A percentile compares a stretch with the other conserved stretches of the same genome.
phyloP scores from a whole-genome alignment of 2,888 invertebrate genomes.

The Stenurella melanura region DNA sequence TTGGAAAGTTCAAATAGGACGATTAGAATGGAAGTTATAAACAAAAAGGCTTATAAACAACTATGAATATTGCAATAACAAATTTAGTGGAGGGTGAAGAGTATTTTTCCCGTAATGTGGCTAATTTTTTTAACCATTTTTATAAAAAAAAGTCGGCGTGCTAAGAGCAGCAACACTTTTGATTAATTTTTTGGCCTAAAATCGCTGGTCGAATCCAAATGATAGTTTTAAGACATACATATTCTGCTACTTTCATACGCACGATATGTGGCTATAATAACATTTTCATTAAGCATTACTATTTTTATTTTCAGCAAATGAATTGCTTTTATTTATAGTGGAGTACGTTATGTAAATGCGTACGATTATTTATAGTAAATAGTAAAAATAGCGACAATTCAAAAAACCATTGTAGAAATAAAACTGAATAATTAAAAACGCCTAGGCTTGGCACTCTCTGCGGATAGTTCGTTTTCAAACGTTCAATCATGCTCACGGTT shows the following conservation, averaged over 20 bases:
- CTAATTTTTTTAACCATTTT: too few relatives aligned
- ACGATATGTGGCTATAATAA: not conserved
- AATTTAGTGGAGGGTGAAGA: too few relatives aligned
- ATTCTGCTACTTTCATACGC: not conserved
- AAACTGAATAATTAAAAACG: conserved; percentile 11
- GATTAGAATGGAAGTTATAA: too few relatives aligned
- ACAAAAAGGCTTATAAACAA: too few relatives aligned
- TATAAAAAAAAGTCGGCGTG: too few relatives aligned
- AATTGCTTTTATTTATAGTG: not conserved
- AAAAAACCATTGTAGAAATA: conserved; percentile 5
- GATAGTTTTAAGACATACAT: not conserved
- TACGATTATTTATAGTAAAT: conserved; percentile 27
- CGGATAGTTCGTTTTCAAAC: conserved; percentile 1
- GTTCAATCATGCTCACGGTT: conserved; percentile 8
- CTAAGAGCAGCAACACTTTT: too few relatives aligned
- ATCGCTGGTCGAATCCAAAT: too few relatives aligned
- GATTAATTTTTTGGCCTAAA: too few relatives aligned
- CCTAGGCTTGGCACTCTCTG: conserved; percentile 23
- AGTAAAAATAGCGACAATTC: conserved; percentile 17
- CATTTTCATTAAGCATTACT: not conserved
- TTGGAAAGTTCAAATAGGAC: too few relatives aligned
- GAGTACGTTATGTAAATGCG: not conserved
- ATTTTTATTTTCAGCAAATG: not conserved
- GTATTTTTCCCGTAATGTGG: too few relatives aligned
- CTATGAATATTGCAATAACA: too few relatives aligned